Base-by-base conservation (phyloP, 1,140 invertebrate genomes). In the Rhynchophorus ferrugineus region DNA sequence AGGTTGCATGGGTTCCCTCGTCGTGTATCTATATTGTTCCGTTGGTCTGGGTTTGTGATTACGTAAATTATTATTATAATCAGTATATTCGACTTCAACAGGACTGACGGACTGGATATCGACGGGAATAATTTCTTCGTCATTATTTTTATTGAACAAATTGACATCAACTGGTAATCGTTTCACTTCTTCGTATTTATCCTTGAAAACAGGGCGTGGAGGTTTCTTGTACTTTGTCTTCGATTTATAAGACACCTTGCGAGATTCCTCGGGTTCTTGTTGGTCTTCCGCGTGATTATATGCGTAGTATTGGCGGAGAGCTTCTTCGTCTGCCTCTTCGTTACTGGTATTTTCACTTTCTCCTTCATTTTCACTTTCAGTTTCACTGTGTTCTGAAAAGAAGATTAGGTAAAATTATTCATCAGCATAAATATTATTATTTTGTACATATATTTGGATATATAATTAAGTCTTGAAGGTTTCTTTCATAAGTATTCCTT, bases 111-210 rank as follows among this genome's bases (percentile, higher is more conserved):
- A 19, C 18, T 55, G 51, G 7, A 65, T 49, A 46, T 63, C 61
- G 7, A 63, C 33, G 16, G 63, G 63, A 14, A 65, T 43, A 7
- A 64, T 33, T 45, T 58, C 56, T 17, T 63, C 56, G 11, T 22
- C 20, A 3, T 33, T 9, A 20, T 50, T 19, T 19, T 48, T 42
- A 17, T 61, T 59, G 5, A 66, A 19, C 11, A 61, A 16, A 33
- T 48, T 60, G 39, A 66, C 36, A 50, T 61, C 59, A 1, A 66
- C 14, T 16, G 63, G 63, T 16, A 65, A 45, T 19, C 55, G 50
- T 9, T 33, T 17, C 19, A 34, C 19, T 38, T 58, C 50, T 49
- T 59, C 21, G 35, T 59, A 57, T 24, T 50, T 51, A 16, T 50
- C 38, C 46, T 61, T 46, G n/a, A n/a, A n/a, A 17, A 46, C 42